Base-by-base conservation (phyloP, 2,888 invertebrate genomes). In the Eristalis intricaria region DNA sequence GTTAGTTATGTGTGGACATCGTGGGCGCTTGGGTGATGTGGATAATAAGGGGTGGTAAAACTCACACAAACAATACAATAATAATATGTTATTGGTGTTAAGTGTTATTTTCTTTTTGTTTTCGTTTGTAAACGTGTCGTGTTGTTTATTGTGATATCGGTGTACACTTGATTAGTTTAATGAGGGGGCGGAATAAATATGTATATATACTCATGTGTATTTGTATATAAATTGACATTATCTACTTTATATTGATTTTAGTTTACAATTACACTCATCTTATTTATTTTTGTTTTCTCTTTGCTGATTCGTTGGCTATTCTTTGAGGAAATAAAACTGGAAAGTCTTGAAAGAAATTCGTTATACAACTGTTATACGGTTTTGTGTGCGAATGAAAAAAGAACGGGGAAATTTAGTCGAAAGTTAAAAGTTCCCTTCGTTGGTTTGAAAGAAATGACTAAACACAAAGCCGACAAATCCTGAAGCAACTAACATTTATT, bases 231-330 rank as follows among this genome's bases (percentile, higher is more conserved):
- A 82, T 88, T 88, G 76, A 79, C 66, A 81, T 85, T 85, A 73
- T 83, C 81, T 89, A 80, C 77, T 85, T 85, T 79, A 88, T 89
- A 89, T 84, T 79, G 88, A 63, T 89, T 89, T 89, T 78, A 88
- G 87, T 89, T 88, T 89, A 89, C 85, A 85, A 86, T 89, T 89
- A 89, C 89, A 88, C 88, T 89, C 78, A 79, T 83, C 68, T 73
- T n/a, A 78, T 43, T 82, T 65, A 75, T 60, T 77, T 26, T 61
- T 71, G 32, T 10, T 77, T 60, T 71, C 71, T 65, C 70, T 38
- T 29, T 35, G 73, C 60, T 70, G 77, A 77, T 22, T 78, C 29
- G 38, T 40, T 23, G 15, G 13, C 26, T 23, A 70, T 78, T 29
- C 69, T 60, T 58, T 79, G 65, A 26, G 29, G 68, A 10, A n/a